These are phyloP conservation scores for Galagoides demidoff DNA, from an alignment of 2,797 vertebrate genomes.

Conservation along the genomic window DNA sequence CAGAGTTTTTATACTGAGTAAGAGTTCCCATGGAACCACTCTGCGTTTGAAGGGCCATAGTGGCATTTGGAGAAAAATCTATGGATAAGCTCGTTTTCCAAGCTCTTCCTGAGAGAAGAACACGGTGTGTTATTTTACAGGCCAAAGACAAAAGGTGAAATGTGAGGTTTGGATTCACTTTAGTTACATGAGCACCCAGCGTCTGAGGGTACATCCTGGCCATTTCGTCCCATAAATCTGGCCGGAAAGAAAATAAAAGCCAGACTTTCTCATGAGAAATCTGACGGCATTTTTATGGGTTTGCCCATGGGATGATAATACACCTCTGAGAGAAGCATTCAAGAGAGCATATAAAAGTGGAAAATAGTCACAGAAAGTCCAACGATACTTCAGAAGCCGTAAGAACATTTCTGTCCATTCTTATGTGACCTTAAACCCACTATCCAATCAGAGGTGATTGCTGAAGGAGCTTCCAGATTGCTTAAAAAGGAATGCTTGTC, in stretches of 20 bases:
- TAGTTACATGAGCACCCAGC: background rate
- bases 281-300: slow-evolving; percentile 57
- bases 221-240: slow-evolving; percentile 57
- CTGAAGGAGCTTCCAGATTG: background rate
- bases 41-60: slow-evolving; percentile 56
- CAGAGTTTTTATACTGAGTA: slow-evolving; percentile 55
- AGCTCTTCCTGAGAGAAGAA: slow-evolving; percentile 66
- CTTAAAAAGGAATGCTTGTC: slow-evolving; percentile 53
- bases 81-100: slow-evolving; percentile 42
- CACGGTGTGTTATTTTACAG: slow-evolving; percentile 45
- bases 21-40: slow-evolving; percentile 67
- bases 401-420: slow-evolving; percentile 45
- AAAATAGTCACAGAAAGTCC: slow-evolving; percentile 36
- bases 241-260: slow-evolving; percentile 59
- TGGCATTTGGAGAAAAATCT: slow-evolving; percentile 60
- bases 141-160: slow-evolving; percentile 17
- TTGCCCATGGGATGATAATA: background rate
- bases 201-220: background rate
- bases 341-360: slow-evolving; percentile 22
- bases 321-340: slow-evolving; percentile 51
- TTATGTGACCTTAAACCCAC: background rate
- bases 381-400: slow-evolving; percentile 26
- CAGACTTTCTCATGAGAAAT: slow-evolving; percentile 58
- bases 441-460: background rate
- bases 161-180: background rate